These are phyloP conservation scores for Pluvianellus socialis DNA, from an alignment of 2,113 vertebrate genomes.

Conservation along the genomic window DNA sequence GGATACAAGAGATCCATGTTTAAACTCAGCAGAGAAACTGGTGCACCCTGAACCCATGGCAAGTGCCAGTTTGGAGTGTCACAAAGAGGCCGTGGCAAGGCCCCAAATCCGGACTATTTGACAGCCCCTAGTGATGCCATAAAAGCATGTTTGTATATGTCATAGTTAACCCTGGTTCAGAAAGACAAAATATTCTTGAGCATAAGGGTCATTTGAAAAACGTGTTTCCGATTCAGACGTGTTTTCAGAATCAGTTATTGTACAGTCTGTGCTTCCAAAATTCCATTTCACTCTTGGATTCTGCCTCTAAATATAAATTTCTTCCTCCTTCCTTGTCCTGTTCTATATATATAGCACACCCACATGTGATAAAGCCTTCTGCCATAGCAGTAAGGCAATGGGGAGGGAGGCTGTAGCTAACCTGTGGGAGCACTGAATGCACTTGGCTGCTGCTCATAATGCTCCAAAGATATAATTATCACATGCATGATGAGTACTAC, in stretches of 20 bases:
- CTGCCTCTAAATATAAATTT: conserved; percentile 61
- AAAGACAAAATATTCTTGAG: not conserved
- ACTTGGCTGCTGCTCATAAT: conserved; percentile 53
- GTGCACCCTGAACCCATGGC: not conserved
- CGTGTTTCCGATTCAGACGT: not conserved
- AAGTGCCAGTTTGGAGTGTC: not conserved
- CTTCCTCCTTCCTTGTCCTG: conserved; percentile 49
- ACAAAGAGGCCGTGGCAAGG: not conserved
- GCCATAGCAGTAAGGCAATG: conserved; percentile 33
- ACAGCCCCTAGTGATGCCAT: not conserved
- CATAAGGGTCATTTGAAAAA: not conserved
- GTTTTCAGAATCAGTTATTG: not conserved
- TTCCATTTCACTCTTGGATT: conserved; percentile 42
- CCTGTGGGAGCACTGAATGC: conserved; percentile 58
- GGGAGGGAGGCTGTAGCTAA: conserved; percentile 54
- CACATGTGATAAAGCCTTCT: conserved; percentile 65
- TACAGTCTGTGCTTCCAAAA: not conserved
- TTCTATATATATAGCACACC: conserved; percentile 52
- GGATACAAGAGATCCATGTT: not conserved
- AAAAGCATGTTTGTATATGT: not conserved
- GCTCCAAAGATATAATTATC: conserved; percentile 68
- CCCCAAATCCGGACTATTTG: not conserved
- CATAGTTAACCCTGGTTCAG: not conserved
- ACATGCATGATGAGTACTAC: conserved; percentile 61
- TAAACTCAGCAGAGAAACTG: not conserved